These are phyloP conservation scores for Acrobasis consociella DNA, from an alignment of 2,888 invertebrate genomes.

Conservation along the genomic window DNA sequence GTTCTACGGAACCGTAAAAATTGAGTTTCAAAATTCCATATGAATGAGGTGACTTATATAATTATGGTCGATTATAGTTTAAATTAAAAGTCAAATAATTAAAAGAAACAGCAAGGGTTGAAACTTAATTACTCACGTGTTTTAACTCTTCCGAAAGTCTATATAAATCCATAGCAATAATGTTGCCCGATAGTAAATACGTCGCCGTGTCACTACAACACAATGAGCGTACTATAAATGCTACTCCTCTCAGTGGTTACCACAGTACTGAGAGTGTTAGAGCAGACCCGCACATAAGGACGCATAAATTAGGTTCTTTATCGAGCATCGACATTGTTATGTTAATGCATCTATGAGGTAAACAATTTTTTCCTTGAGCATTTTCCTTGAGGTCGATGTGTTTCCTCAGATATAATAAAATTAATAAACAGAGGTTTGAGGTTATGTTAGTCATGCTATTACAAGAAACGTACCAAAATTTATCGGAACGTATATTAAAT, in stretches of 20 bases:
- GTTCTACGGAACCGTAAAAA: too few relatives aligned
- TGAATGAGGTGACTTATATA: too few relatives aligned
- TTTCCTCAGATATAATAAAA: constrained; percentile 21
- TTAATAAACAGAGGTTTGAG: background rate
- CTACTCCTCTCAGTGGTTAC: background rate
- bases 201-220: background rate
- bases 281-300: constrained; percentile 36
- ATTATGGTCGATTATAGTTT: too few relatives aligned
- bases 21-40: too few relatives aligned
- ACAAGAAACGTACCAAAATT: too few relatives aligned
- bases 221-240: constrained; percentile 4
- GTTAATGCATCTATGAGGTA: constrained; percentile 53
- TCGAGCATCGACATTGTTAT: constrained; percentile 44
- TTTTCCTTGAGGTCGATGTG: constrained; percentile 24
- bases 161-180: constrained; percentile 19
- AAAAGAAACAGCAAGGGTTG: too few relatives aligned
- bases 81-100: too few relatives aligned
- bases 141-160: background rate
- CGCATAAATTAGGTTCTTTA: constrained; percentile 56
- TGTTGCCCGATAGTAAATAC: background rate
- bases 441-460: background rate
- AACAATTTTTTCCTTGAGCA: constrained; percentile 54
- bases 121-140: constrained; percentile 6
- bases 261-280: background rate
- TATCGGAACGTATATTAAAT: too few relatives aligned